phyloP scores from a whole-genome alignment of 2,888 invertebrate genomes.

The Anodontia alba region DNA sequence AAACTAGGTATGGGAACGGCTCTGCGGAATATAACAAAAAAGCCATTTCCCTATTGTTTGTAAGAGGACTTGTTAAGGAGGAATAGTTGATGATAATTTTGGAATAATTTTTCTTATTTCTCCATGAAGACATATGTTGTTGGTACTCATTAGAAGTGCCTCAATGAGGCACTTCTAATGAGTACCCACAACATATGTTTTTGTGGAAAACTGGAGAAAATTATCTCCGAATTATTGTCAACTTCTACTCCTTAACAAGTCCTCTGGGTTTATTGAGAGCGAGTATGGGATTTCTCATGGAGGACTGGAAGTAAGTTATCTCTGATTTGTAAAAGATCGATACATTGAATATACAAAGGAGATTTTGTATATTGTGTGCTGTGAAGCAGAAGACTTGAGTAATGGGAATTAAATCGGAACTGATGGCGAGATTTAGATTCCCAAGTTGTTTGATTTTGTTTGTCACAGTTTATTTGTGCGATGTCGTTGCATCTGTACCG shows the following conservation, averaged over 20 bases:
- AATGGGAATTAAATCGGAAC: constrained; percentile 3
- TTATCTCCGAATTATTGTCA: too few relatives aligned
- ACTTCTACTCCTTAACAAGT: too few relatives aligned
- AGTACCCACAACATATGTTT: too few relatives aligned
- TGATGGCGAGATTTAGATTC: background rate
- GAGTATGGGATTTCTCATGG: background rate
- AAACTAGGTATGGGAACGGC: background rate
- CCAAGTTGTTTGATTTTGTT: background rate
- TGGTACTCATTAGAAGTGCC: too few relatives aligned
- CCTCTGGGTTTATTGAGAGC: too few relatives aligned
- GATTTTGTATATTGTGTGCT: background rate
- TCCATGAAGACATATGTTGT: too few relatives aligned
- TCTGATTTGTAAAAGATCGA: background rate
- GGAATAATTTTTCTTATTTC: too few relatives aligned
- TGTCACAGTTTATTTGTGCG: background rate
- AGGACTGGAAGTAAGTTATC: background rate
- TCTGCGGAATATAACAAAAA: background rate
- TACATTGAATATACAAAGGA: constrained; percentile 2
- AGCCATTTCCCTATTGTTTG: background rate
- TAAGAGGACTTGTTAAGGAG: too few relatives aligned
- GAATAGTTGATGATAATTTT: too few relatives aligned
- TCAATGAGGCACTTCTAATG: too few relatives aligned
- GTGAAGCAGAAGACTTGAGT: background rate
- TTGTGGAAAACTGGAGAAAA: too few relatives aligned
- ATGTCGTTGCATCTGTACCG: too few relatives aligned